phyloP scores from a whole-genome alignment of 92 coral and sea anemone genomes.

The Porites divaricata region DNA sequence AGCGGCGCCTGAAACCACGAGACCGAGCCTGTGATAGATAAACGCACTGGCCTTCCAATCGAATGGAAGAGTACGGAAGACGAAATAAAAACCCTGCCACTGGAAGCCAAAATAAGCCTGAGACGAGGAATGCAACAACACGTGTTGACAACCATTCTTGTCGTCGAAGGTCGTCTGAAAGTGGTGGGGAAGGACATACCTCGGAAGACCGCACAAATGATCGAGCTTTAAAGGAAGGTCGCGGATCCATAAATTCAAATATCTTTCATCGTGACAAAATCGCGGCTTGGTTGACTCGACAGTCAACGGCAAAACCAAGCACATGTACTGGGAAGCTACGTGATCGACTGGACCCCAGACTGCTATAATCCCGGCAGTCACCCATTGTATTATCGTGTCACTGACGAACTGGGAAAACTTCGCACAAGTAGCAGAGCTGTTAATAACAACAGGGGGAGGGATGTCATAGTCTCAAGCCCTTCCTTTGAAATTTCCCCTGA shows the following conservation, averaged over 20 bases:
- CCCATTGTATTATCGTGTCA: constrained; percentile 35
- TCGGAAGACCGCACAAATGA: constrained; percentile 38
- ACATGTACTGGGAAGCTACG: constrained; percentile 5
- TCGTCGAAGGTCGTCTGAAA: no score
- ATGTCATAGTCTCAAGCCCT: constrained; percentile 32
- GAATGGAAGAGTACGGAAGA: constrained; percentile 37
- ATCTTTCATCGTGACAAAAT: constrained; percentile 40
- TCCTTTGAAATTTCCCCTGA: constrained; percentile 55
- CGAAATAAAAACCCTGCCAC: constrained; percentile 38
- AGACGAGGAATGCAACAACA: no score
- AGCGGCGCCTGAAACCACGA: constrained; percentile 41
- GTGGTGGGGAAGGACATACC: no score
- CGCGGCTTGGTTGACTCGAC: constrained; percentile 15
- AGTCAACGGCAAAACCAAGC: constrained; percentile 31
- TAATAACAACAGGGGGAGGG: constrained; percentile 35
- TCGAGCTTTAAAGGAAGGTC: constrained; percentile 39
- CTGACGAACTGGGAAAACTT: no score
- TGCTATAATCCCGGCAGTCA: constrained; percentile 27
- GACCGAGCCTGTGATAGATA: constrained; percentile 40
- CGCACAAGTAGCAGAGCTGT: no score
- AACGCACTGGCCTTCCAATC: constrained; percentile 39
- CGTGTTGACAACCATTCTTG: no score
- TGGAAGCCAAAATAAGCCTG: no score
- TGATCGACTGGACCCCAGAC: constrained; percentile 34
- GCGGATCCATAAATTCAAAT: constrained; percentile 36